phyloP scores from a whole-genome alignment of 2,888 invertebrate species.

The Spialia ferax region DNA sequence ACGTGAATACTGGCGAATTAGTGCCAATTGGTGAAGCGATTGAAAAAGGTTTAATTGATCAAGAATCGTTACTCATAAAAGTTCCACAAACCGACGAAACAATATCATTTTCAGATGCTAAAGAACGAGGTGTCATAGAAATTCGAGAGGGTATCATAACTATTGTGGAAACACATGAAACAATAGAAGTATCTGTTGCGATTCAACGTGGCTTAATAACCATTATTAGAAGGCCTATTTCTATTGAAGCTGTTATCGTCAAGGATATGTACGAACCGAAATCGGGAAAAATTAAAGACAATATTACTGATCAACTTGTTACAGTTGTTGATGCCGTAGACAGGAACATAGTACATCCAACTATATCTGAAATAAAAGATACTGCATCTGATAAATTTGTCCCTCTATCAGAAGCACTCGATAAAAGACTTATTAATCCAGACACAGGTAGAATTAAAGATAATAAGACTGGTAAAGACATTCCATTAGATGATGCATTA shows the following conservation, averaged over 20 bases:
- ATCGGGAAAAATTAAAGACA: conserved; percentile 90
- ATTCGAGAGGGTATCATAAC: conserved; percentile 90
- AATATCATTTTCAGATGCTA: conserved; percentile 93
- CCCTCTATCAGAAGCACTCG: conserved; percentile 91
- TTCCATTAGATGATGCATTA: conserved; percentile 91
- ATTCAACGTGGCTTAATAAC: conserved; percentile 90
- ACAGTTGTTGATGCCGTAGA: conserved; percentile 92
- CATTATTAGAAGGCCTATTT: conserved; percentile 90
- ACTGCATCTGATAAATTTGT: conserved; percentile 90
- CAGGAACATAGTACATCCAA: conserved; percentile 93
- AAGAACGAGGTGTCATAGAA: conserved; percentile 92
- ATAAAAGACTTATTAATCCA: conserved; percentile 89
- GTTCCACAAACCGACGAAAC: conserved; percentile 92
- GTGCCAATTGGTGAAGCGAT: conserved; percentile 93
- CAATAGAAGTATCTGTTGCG: conserved; percentile 90
- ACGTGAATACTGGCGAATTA: conserved; percentile 86
- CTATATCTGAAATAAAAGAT: conserved; percentile 93
- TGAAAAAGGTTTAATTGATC: conserved; percentile 91
- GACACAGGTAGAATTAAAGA: conserved; percentile 91
- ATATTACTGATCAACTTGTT: conserved; percentile 90
- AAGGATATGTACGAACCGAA: conserved; percentile 90
- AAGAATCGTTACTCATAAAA: conserved; percentile 91
- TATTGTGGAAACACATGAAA: conserved; percentile 89
- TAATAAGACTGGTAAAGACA: conserved; percentile 89
- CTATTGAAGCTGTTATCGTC: conserved; percentile 91